phyloP scores from a whole-genome alignment of 1,140 invertebrate genomes.

The Bombus terrestris region DNA sequence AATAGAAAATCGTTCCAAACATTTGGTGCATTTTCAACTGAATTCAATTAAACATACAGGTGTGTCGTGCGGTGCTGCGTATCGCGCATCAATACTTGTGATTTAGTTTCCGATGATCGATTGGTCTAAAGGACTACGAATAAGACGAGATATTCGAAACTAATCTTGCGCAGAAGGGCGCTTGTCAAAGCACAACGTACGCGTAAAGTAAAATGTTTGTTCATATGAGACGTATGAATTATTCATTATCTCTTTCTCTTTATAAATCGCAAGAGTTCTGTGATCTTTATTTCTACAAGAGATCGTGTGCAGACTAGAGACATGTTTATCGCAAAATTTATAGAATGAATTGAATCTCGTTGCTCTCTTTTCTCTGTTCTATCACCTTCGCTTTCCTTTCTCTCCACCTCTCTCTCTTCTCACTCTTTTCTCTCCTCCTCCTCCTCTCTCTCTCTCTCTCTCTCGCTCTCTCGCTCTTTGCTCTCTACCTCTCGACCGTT shows the following conservation, averaged over 20 bases:
- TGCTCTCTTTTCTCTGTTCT: not conserved
- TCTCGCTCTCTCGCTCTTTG: not conserved
- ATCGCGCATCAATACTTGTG: not conserved
- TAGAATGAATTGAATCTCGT: not conserved
- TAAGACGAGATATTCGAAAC: not conserved
- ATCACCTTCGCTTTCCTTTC: not conserved
- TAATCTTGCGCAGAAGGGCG: not conserved
- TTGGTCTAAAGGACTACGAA: not conserved
- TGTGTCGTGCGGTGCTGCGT: conserved; percentile 33
- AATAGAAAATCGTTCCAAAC: not conserved
- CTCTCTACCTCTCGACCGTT: not conserved
- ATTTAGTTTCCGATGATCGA: not conserved
- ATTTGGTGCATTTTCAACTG: conserved; percentile 2
- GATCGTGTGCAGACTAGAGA: too few relatives aligned
- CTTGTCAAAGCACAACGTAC: not conserved
- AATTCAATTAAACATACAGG: not conserved
- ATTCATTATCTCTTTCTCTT: not conserved
- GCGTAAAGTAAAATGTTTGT: conserved; percentile 1
- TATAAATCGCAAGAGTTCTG: not conserved
- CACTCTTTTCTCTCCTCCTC: too few relatives aligned
- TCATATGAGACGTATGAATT: not conserved
- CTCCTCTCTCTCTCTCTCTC: not conserved
- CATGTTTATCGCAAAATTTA: not conserved
- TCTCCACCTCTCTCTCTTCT: not conserved
- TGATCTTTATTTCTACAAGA: not conserved